Evolutionary conservation across 2,113 vertebrate genomes (phyloP), one percentile per base, ranked within the genome.

Genomic region (Gnathonemus longibarbis): DNA sequence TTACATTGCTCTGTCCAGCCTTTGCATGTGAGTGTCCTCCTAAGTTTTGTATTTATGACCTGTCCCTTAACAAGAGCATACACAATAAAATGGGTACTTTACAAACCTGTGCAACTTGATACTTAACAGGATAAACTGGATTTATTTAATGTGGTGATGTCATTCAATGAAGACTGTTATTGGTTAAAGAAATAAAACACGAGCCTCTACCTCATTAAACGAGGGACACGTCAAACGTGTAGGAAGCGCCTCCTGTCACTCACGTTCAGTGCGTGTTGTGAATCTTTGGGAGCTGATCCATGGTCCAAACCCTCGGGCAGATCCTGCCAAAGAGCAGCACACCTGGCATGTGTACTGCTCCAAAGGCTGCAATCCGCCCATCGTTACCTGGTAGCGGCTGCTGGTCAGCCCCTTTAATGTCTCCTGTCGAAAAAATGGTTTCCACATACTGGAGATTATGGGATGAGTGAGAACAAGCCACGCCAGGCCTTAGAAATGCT

Each of bases 301-400:
- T 1, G 39, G 15, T 52, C 95, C 92, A 92, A 93, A 89, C 3
- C 48, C 27, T 31, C 9, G 93, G 5, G 83, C 5, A 15, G 89
- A 91, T 5, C 91, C 90, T 13, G 45, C 91, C 50, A 90, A 45
- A 46, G 91, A 92, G 90, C 95, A 95, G 90, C 92, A 83, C 17
- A 90, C 93, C 70, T 46, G 92, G n/a, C 86, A 45, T 19, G 49
- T 90, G 91, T 95, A 94, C 15, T 0, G 3, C 0, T 50, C 94
- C 91, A 91, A 93, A 27, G 94, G 92, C 52, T 91, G 56, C 85
- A 96, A 90, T 19, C 89, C 48, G 1, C 93, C 52, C 83, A 95
- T n/a, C 45, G 24, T 89, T 9, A 88, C 80, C 70, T 56, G 1
- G 27, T 92, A 93, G 39, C 6, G n/a, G 3, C 86, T 89, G 11